phyloP scores from a whole-genome alignment of 2,797 vertebrate species.

The Coracias cyanogaster region DNA sequence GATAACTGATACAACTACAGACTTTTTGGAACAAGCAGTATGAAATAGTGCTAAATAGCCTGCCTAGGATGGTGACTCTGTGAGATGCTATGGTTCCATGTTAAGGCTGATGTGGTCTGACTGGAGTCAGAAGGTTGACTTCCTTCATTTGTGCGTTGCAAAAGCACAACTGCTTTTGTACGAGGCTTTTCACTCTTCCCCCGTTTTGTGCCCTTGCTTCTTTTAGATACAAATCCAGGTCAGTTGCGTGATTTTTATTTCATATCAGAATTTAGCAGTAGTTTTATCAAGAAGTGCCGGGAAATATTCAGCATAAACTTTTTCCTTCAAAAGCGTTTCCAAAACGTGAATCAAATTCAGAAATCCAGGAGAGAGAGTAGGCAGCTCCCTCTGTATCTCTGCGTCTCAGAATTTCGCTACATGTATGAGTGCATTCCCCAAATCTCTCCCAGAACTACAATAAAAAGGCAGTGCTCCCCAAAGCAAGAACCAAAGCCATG shows the following conservation, averaged over 20 bases:
- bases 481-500: neutral
- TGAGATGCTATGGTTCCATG: neutral
- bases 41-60: neutral
- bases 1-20: neutral
- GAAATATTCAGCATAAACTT: neutral
- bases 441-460: neutral
- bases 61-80: neutral
- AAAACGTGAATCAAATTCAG: neutral
- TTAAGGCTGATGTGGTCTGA: neutral
- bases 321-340: neutral
- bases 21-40: neutral
- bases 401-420: neutral
- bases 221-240: neutral
- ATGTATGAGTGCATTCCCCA: neutral
- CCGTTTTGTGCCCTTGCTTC: neutral
- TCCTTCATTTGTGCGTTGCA: neutral
- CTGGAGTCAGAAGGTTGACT: neutral
- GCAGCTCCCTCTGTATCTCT: rapidly evolving
- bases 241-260: neutral
- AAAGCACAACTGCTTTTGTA: neutral
- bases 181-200: neutral
- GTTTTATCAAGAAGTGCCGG: neutral
- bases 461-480: neutral
- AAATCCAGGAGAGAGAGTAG: neutral
- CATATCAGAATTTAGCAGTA: neutral